Percentiles rank a stretch among this genome's conserved stretches.
These are phyloP conservation scores for Hypena proboscidalis DNA, from an alignment of 2,888 invertebrate genomes.

Conservation along the genomic window DNA sequence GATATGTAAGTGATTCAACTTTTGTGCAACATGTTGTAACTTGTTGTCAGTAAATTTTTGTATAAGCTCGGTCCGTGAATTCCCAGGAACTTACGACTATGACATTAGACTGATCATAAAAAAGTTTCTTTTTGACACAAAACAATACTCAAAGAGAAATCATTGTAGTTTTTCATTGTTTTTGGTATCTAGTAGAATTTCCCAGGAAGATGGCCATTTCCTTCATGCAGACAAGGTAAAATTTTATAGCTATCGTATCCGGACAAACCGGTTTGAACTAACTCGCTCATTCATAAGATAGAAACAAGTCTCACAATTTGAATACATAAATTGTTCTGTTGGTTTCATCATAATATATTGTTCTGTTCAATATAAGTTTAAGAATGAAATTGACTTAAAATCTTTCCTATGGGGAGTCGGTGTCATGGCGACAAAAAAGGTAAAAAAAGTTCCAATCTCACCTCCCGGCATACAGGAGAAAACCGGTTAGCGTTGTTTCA, in stretches of 20 bases:
- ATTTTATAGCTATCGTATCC: slow-evolving; percentile 36
- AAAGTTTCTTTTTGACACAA: too few relatives aligned
- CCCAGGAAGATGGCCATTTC: slow-evolving; percentile 31
- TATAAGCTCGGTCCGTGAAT: neutral
- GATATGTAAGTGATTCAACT: slow-evolving; percentile 25
- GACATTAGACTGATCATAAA: too few relatives aligned
- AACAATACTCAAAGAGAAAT: too few relatives aligned
- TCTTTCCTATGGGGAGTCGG: slow-evolving; percentile 33
- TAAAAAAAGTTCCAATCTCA: slow-evolving; percentile 57
- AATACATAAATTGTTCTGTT: slow-evolving; percentile 26
- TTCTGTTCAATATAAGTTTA: slow-evolving; percentile 12
- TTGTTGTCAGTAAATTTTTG: slow-evolving; percentile 13
- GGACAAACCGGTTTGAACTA: slow-evolving; percentile 35
- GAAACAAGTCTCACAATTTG: slow-evolving; percentile 23
- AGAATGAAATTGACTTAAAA: slow-evolving; percentile 30
- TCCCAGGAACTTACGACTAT: too few relatives aligned
- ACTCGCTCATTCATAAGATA: slow-evolving; percentile 35
- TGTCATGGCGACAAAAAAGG: slow-evolving; percentile 60
- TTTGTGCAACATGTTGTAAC: slow-evolving; percentile 9
- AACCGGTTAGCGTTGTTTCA: slow-evolving; percentile 82
- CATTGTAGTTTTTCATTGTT: neutral
- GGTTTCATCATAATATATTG: slow-evolving; percentile 15
- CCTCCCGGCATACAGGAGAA: slow-evolving; percentile 64
- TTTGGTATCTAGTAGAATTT: slow-evolving; percentile 15
- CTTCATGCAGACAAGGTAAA: slow-evolving; percentile 33